Base-by-base conservation (phyloP, 2,888 invertebrate species). In the Marasmarcha lunaedactyla region DNA sequence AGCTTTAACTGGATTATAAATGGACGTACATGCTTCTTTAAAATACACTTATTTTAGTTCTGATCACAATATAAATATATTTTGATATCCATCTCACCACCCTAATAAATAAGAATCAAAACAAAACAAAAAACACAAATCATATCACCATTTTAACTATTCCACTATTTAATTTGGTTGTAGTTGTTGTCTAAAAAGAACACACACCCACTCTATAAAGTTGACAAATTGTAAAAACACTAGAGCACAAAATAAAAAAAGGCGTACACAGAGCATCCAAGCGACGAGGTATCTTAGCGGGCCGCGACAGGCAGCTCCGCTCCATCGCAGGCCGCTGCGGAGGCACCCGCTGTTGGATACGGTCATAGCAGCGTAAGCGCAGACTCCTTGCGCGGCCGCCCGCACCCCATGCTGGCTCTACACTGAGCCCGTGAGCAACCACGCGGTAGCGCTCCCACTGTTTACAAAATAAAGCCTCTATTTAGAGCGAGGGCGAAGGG, bases 381-480 rank as follows among this genome's bases (percentile, higher is more conserved):
- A 50, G n/a, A n/a, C n/a, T n/a, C n/a, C n/a, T n/a, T n/a, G n/a
- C 53, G 49, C 42, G 54, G 55, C 50, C 55, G 71, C 78, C 50
- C 54, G 71, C 78, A 71, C 79, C 79, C 79, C 79, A 79, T 79
- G 63, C 76, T 73, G 71, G 55, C 56, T 55, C 57, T 54, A 55
- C 66, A 68, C 74, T 67, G 63, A 45, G 43, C 42, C 57, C 55
- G 59, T n/a, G n/a, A n/a, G n/a, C n/a, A n/a, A n/a, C n/a, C n/a
- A n/a, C 63, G 69, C 77, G 59, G 78, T 73, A 78, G 78, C 76
- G 57, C 66, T 68, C 69, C 69, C 71, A 71, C 79, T 77, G 78
- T 77, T 79, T 73, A 81, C 79, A 70, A 77, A 74, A 73, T 77
- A 79, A 72, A 79, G 79, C 76, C 76, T 76, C 71, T 74, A 78